Conservation (phyloP, 2,888 invertebrate genomes). For the Cataglyphis cursor region DNA sequence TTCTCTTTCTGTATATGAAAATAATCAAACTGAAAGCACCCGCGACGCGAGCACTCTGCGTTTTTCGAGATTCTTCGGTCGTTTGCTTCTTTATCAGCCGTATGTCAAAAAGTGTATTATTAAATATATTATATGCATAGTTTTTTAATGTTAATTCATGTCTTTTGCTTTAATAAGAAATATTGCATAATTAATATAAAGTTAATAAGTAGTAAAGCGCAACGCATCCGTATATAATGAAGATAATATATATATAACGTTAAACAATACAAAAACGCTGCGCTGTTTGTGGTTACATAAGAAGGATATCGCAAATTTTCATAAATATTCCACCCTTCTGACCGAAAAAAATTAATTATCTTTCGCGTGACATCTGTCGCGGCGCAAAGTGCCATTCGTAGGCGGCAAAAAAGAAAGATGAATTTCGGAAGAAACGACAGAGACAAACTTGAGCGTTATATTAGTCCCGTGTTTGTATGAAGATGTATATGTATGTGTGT, state of each 20-base stretch:
- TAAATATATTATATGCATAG: neutral
- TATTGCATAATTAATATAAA: neutral
- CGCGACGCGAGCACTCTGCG: constrained; percentile 13
- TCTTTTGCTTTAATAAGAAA: neutral
- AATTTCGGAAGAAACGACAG: constrained; percentile 21
- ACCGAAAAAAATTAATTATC: constrained; percentile 31
- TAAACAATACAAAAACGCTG: neutral
- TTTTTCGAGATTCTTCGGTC: neutral
- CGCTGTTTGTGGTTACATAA: too few relatives aligned
- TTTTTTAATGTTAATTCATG: too few relatives aligned
- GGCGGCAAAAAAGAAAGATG: neutral
- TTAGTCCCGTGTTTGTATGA: constrained; percentile 22
- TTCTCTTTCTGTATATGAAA: constrained; percentile 59
- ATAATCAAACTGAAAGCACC: constrained; percentile 55
- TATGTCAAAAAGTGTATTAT: neutral
- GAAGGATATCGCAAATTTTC: neutral
- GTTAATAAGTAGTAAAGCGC: neutral
- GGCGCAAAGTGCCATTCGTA: constrained; percentile 36
- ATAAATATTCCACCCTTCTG: neutral
- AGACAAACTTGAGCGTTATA: constrained; percentile 5
- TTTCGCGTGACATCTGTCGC: neutral
- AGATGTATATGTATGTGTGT: constrained; percentile 54
- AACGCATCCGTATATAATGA: neutral
- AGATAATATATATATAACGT: neutral
- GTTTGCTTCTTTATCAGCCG: neutral